These are phyloP conservation scores for Ephydatia muelleri DNA, from an alignment of 37 sponge, comb jelly and placozoan genomes.

Conservation along the genomic window DNA sequence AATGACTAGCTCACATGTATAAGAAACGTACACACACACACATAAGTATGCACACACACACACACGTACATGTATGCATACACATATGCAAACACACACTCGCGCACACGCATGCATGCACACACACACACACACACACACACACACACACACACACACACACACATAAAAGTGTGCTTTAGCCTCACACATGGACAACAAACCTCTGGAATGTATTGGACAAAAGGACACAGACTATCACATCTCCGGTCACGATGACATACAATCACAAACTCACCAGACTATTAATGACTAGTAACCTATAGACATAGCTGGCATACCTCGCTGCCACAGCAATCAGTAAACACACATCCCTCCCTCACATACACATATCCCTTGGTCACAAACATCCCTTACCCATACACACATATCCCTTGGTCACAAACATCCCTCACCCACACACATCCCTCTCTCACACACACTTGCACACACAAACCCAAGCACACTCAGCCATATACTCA, in stretches of 20 bases:
- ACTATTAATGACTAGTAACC: neutral
- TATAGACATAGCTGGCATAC: slow-evolving; percentile 11
- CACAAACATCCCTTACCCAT: too few species aligned
- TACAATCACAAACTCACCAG: neutral
- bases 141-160: slow-evolving; percentile 16
- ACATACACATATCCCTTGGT: neutral
- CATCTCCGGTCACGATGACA: neutral
- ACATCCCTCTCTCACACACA: neutral
- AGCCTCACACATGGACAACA: neutral
- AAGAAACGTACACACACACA: too few species aligned
- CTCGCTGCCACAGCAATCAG: neutral
- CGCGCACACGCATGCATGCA: slow-evolving; percentile 6
- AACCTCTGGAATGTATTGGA: neutral
- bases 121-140: slow-evolving; percentile 7
- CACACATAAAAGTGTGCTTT: neutral
- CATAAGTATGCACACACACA: too few species aligned
- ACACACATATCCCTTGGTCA: too few species aligned
- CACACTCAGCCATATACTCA: neutral
- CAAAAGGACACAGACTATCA: neutral
- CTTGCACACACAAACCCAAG: neutral
- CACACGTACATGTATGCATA: neutral
- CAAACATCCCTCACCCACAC: neutral
- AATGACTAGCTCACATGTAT: too few species aligned
- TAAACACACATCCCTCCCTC: neutral
- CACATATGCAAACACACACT: neutral